Base-by-base conservation (phyloP, 2,888 invertebrate species). In the Mycogona germanica region DNA sequence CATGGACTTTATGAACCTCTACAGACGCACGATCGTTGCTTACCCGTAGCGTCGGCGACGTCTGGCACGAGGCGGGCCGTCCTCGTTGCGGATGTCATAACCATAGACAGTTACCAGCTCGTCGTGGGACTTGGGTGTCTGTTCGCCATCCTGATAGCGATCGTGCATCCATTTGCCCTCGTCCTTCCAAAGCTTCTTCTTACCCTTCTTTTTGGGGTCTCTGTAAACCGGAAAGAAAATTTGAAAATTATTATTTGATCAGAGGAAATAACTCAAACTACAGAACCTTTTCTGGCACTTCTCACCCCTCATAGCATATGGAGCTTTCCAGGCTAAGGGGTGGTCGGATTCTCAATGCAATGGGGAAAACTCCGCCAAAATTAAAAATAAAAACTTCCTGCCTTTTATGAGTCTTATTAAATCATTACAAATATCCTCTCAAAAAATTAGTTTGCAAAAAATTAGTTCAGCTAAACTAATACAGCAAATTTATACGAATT, bases 1-100 rank as follows among this genome's bases (percentile, higher is more conserved):
- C 21, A 40, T n/a, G n/a, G n/a, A n/a, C n/a, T n/a, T n/a, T 14
- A 9, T 41, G 9, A 9, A 14, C 17, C 17, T 6, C 28, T n/a
- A n/a, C n/a, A n/a, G 25, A 6, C 32, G 37, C 38, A 29, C n/a
- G n/a, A 32, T 28, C 25, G 14, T 9, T 17, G 46, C 42, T 51
- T 70, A 86, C 86, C 88, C 89, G 68, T 91, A 92, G 73, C 87
- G 76, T 61, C 88, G 75, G 60, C 91, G 78, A 51, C 91, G 73
- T 0, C 91, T 87, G 64, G 87, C 80, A 40, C 66, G 58, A 0
- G 92, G 92, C 2, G 92, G 87, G 0, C 87, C 86, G 65, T 91
- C 91, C 67, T 92, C 92, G 64, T 84, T 87, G 47, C 93, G 76
- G 59, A 96, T 96, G 65, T 97, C 95, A 69, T 95, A 96, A 0